Percentiles rank a stretch among this genome's conserved stretches.
Evolutionary conservation across 2,888 invertebrate species (phyloP).

Genomic region (Tortrix viridana): DNA sequence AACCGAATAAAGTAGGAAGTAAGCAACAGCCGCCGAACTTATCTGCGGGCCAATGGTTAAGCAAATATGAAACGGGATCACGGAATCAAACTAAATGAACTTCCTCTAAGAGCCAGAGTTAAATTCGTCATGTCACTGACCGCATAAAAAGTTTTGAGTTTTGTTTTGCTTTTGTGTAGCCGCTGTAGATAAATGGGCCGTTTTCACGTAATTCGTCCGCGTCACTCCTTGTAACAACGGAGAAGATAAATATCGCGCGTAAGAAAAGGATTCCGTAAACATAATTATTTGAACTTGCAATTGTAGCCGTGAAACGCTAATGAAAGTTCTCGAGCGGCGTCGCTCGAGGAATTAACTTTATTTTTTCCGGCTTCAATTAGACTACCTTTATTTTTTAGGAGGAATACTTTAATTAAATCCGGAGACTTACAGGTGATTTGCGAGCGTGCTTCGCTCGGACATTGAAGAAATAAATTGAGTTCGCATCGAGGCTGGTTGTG

Average conservation of each 20-base stretch:
- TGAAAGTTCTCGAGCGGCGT: conserved; percentile 70
- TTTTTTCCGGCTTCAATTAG: conserved; percentile 67
- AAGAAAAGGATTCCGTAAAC: conserved; percentile 83
- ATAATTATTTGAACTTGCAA: conserved; percentile 83
- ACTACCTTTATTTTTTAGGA: conserved; percentile 67
- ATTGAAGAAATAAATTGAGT: conserved; percentile 50
- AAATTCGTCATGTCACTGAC: conserved; percentile 67
- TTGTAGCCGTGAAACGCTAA: conserved; percentile 79
- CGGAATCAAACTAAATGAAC: conserved; percentile 60
- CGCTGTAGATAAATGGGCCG: conserved; percentile 79
- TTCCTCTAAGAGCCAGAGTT: conserved; percentile 52
- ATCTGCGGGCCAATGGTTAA: conserved; percentile 72
- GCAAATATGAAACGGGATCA: conserved; percentile 70
- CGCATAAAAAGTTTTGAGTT: conserved; percentile 83
- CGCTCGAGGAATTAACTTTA: conserved; percentile 69
- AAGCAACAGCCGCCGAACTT: conserved; percentile 68
- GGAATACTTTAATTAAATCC: conserved; percentile 74
- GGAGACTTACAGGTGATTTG: conserved; percentile 61
- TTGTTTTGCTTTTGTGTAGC: conserved; percentile 79
- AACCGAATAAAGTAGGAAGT: conserved; percentile 73
- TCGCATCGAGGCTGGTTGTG: conserved; percentile 45
- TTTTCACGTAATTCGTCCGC: conserved; percentile 82
- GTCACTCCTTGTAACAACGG: conserved; percentile 81
- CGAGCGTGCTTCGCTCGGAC: conserved; percentile 45
- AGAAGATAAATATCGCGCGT: conserved; percentile 81